Conservation (phyloP, 2,888 invertebrate species). For the Erebia palarica region DNA sequence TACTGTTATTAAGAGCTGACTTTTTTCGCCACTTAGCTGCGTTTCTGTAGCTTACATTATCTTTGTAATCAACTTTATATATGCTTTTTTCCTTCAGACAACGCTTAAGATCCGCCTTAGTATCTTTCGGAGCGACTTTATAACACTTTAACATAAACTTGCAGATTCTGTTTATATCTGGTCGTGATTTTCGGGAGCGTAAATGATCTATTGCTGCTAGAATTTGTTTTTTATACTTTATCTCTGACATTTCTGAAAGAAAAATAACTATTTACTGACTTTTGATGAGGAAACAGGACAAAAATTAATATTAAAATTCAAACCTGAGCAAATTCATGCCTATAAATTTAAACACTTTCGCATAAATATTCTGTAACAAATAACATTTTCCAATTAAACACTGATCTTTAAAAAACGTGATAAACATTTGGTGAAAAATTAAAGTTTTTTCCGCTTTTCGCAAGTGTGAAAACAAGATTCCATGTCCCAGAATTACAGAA, state of each 20-base stretch:
- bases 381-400: conserved; percentile 19
- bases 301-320: conserved; percentile 24
- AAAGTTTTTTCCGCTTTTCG: not conserved
- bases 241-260: conserved; percentile 81
- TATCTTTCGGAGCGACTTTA: conserved; percentile 86
- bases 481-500: too few relatives aligned
- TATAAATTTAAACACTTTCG: conserved; percentile 56
- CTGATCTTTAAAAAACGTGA: not conserved
- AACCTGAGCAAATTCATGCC: conserved; percentile 76
- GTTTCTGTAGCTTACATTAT: conserved; percentile 92
- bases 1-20: conserved; percentile 62
- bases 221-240: conserved; percentile 88
- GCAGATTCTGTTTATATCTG: conserved; percentile 91
- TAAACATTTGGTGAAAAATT: not conserved
- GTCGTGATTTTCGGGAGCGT: conserved; percentile 91
- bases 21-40: conserved; percentile 87
- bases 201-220: conserved; percentile 93
- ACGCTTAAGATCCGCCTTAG: conserved; percentile 87
- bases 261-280: conserved; percentile 33
- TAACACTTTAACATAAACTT: conserved; percentile 90
- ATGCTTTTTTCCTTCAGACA: conserved; percentile 89
- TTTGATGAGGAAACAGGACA: not conserved
- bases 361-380: conserved; percentile 27
- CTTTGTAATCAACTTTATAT: conserved; percentile 93
- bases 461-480: too few relatives aligned